Conservation (phyloP, 2,797 vertebrate genomes). For the Bradypus variegatus region DNA sequence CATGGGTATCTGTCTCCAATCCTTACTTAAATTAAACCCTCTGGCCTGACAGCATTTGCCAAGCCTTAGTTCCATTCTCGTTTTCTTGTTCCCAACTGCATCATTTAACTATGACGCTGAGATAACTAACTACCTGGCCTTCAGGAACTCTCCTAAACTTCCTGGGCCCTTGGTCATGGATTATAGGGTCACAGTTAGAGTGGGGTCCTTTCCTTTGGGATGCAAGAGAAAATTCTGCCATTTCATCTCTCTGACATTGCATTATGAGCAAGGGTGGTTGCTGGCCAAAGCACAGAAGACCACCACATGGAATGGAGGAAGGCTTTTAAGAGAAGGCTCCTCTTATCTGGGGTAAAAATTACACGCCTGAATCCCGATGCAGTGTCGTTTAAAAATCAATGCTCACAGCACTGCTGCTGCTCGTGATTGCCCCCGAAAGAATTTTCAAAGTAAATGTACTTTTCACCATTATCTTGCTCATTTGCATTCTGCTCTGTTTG, state of each 20-base stretch:
- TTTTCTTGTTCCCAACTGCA: not conserved
- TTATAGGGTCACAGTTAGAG: not conserved
- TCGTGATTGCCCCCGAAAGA: conserved; percentile 10
- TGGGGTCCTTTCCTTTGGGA: not conserved
- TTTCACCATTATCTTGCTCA: conserved; percentile 47
- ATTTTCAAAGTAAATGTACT: conserved; percentile 58
- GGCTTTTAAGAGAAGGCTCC: not conserved
- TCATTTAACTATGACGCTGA: not conserved
- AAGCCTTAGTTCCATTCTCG: not conserved
- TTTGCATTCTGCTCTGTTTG: conserved; percentile 59
- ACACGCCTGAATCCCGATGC: not conserved
- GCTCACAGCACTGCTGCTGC: not conserved
- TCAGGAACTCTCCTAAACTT: not conserved
- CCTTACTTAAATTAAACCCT: not conserved
- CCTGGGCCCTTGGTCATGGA: not conserved
- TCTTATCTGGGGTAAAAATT: conserved; percentile 20
- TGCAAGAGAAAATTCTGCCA: not conserved
- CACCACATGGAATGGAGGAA: not conserved
- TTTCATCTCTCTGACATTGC: not conserved
- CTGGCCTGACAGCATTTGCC: not conserved
- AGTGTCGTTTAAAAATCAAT: not conserved
- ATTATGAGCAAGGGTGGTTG: not conserved
- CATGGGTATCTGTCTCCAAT: not conserved
- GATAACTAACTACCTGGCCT: not conserved
- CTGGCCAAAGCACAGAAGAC: not conserved